Base-by-base conservation (phyloP, 2,888 invertebrate species). In the Netelia fuscicornis region DNA sequence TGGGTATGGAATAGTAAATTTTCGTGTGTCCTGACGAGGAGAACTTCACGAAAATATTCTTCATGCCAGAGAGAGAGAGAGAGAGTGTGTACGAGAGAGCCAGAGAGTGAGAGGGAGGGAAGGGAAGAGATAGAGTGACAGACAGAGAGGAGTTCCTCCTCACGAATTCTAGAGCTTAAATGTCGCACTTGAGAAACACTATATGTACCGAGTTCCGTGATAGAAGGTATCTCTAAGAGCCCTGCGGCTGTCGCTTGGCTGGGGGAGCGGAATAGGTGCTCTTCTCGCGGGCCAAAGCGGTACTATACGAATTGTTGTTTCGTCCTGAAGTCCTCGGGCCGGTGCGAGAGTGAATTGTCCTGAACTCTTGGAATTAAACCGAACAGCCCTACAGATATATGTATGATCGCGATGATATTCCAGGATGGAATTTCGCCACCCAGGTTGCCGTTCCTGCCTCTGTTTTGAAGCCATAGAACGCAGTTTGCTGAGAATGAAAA, bases 1-100 rank as follows among this genome's bases (percentile, higher is more conserved):
- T 58, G 48, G 48, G 62, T 52, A 52, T 76, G 80, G 76, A 84
- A 81, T 80, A 65, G 80, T 77, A 80, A 58, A 80, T 72, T 76
- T 76, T 76, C 80, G 72, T 58, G 42, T 20, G 67, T 65, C 64
- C 58, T 13, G 54, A 42, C 20, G 48, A 9, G n/a, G 58, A 52
- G 23, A 10, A 17, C 42, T 44, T 54, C 75, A n/a, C 52, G 52
- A 56, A 25, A 72, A 79, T 10, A 56, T 11, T 64, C 42, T 64
- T 44, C 23, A 42, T 68, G 58, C n/a, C 64, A 23, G n/a, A 62
- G 17, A 9, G 20, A 56, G 8, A n/a, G n/a, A n/a, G n/a, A 20
- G 20, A 20, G 20, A 48, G 48, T 30, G 30, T 30, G 37, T 37
- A 6, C 5, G 37, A 37, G 6, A 37, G 37, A 37, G 37, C 1